Base-by-base conservation (phyloP, 2,888 invertebrate species). In the Colletes collaris region DNA sequence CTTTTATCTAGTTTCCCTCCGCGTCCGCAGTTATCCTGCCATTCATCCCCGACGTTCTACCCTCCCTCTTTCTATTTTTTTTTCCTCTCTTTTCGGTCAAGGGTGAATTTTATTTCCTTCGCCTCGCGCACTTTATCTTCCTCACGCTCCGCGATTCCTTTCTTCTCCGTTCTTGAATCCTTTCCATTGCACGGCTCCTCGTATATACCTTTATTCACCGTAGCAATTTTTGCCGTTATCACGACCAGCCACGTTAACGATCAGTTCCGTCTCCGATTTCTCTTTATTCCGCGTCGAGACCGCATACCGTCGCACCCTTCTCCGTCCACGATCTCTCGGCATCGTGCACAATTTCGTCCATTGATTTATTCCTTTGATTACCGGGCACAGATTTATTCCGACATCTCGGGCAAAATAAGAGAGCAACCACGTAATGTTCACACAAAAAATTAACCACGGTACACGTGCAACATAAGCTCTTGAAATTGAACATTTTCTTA, bases 61-160 rank as follows among this genome's bases (percentile, higher is more conserved):
- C 6, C 50, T 35, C 35, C 19, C 6, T 6, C 11, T 2, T 16
- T 13, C 35, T 62, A 46, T 55, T 52, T 56, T 52, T 56, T 52
- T 50, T 4, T 13, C 53, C 19, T 37, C 27, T 40, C 37, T 7
- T 13, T 64, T 55, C 1, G 10, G 37, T 40, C 27, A n/a, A 2
- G 11, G 7, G 27, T 40, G n/a, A 56, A 63, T 77, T 77, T 58
- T 64, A 53, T 50, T 64, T 53, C 40, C 27, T 46, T 27, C 59
- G 5, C 10, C 27, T 37, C 49, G 53, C 40, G 13, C 71, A 60
- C 55, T 79, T 65, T 67, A 79, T 70, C 70, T 76, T 66, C 52
- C 66, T 52, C 67, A 27, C 58, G 55, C 44, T 53, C 60, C 5
- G 44, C 68, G 53, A 50, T 60, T 44, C 52, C 49, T 50, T 72